Evolutionary conservation across 2,113 vertebrate species (phyloP).

Genomic region (Grantiella picta): DNA sequence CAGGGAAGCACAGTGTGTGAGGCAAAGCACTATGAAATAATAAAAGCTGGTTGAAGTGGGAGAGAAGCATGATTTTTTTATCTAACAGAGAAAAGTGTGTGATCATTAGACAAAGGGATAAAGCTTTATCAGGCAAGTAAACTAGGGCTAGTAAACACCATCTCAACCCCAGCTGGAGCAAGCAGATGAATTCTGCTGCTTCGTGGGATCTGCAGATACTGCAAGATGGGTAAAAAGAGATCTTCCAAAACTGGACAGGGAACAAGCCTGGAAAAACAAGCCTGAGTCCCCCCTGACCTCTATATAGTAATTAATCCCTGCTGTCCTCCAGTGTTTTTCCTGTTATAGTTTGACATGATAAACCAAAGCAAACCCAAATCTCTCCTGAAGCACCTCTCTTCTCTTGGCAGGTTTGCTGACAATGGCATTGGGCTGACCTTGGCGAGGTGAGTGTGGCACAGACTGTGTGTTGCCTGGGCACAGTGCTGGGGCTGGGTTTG

Average conservation of each 20-base stretch:
- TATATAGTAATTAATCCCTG: neutral
- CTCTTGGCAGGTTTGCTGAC: slow-evolving; percentile 88
- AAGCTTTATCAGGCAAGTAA: neutral
- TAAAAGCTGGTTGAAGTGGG: neutral
- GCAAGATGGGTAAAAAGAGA: neutral
- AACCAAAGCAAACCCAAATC: neutral
- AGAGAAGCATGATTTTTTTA: neutral
- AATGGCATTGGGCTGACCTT: slow-evolving; percentile 95
- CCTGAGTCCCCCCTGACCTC: neutral
- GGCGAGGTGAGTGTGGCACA: slow-evolving; percentile 79
- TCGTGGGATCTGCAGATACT: neutral
- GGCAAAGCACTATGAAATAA: neutral
- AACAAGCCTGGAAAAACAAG: neutral
- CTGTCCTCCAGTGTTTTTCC: neutral
- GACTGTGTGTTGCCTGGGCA: neutral
- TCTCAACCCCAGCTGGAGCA: neutral
- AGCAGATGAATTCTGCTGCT: neutral
- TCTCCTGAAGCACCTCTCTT: neutral
- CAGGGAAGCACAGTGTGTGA: neutral
- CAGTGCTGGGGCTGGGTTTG: neutral
- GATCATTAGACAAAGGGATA: neutral
- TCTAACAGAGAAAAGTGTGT: neutral
- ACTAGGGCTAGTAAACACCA: neutral
- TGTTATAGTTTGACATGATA: neutral
- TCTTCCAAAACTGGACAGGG: neutral